phyloP scores from a whole-genome alignment of 2,888 invertebrate genomes.

The Epicampocera succincta region DNA sequence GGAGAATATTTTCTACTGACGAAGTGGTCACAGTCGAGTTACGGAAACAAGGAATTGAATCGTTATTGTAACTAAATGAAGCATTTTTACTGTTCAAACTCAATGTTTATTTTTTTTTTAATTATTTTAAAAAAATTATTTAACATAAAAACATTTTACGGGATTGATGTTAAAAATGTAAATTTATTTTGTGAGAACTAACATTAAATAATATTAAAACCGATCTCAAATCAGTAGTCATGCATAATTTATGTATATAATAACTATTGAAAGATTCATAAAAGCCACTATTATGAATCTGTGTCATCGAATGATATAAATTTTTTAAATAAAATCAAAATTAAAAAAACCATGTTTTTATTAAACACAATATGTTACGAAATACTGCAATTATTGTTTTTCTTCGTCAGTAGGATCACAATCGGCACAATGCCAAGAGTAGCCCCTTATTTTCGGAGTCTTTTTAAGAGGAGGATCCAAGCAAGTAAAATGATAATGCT shows the following conservation, averaged over 20 bases:
- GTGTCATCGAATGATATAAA: constrained; percentile 52
- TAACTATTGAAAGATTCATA: constrained; percentile 50
- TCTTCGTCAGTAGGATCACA: constrained; percentile 91
- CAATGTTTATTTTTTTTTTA: constrained; percentile 35
- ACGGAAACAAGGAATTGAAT: too few species aligned
- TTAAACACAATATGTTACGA: not conserved
- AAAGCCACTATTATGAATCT: constrained; percentile 48
- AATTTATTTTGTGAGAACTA: constrained; percentile 67
- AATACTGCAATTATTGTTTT: constrained; percentile 71
- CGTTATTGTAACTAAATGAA: not conserved
- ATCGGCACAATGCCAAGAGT: constrained; percentile 97
- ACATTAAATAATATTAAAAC: constrained; percentile 64
- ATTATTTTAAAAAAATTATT: constrained; percentile 37
- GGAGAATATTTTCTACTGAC: too few species aligned
- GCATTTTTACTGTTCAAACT: constrained; percentile 28
- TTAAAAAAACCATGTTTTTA: not conserved
- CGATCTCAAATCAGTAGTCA: constrained; percentile 66
- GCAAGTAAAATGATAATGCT: constrained; percentile 95
- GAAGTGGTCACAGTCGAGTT: too few species aligned
- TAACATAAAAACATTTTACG: constrained; percentile 46
- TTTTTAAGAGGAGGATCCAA: constrained; percentile 96
- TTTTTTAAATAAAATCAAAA: constrained; percentile 27
- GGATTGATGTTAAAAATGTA: constrained; percentile 61
- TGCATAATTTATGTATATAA: constrained; percentile 53
- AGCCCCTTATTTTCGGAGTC: constrained; percentile 95